Evolutionary conservation across 2,888 invertebrate genomes (phyloP).

Genomic region (Lissonota sp.): DNA sequence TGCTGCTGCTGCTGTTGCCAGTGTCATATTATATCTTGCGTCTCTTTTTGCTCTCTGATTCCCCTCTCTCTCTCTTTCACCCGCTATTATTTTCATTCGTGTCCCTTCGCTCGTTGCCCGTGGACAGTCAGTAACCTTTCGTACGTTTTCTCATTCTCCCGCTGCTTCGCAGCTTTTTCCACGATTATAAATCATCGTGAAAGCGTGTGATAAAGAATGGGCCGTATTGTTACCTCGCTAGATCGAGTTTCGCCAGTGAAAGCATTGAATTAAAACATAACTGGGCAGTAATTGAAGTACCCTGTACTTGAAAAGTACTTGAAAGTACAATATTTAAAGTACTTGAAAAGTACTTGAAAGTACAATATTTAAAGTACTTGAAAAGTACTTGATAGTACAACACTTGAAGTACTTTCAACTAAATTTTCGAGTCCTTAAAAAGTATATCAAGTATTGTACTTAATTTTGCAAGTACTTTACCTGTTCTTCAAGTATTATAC

Average conservation of each 20-base stretch:
- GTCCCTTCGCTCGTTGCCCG: slow-evolving; percentile 51
- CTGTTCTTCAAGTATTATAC: too few relatives aligned
- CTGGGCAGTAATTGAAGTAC: too few relatives aligned
- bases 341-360: too few relatives aligned
- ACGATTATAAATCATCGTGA: slow-evolving; percentile 43
- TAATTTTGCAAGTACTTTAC: too few relatives aligned
- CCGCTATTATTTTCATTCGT: slow-evolving; percentile 30
- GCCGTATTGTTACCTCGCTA: background rate
- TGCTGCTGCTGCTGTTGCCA: slow-evolving; percentile 15
- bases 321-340: too few relatives aligned
- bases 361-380: too few relatives aligned
- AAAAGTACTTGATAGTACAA: too few relatives aligned
- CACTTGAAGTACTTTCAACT: too few relatives aligned
- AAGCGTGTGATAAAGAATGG: slow-evolving; percentile 15
- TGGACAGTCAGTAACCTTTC: slow-evolving; percentile 62
- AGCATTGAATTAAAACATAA: slow-evolving; percentile 8
- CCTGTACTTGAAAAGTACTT: too few relatives aligned
- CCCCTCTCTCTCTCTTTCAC: slow-evolving; percentile 22
- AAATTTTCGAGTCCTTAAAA: too few relatives aligned
- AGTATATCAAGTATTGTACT: too few relatives aligned
- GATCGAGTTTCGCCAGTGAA: slow-evolving; percentile 23
- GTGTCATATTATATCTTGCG: slow-evolving; percentile 47
- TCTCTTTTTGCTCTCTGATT: slow-evolving; percentile 13
- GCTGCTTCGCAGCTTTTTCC: slow-evolving; percentile 30
- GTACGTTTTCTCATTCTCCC: slow-evolving; percentile 39